These are phyloP conservation scores for Gadopsis marmoratus DNA, from an alignment of 2,797 vertebrate genomes.

Conservation along the genomic window DNA sequence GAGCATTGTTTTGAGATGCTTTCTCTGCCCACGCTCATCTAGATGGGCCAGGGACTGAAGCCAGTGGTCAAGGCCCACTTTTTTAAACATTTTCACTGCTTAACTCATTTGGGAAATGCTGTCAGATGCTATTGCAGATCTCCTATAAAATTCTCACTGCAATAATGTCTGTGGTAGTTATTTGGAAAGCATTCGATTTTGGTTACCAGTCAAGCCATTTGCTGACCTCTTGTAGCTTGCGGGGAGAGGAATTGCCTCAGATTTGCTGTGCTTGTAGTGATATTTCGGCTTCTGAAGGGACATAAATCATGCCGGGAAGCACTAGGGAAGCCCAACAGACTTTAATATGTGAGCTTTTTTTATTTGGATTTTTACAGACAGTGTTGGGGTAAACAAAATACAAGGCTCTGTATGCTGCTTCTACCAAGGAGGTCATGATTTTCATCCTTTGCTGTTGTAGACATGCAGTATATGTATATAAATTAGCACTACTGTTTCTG, in stretches of 20 bases:
- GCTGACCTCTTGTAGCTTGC: slow-evolving; percentile 16
- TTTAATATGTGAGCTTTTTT: neutral
- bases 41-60: neutral
- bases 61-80: slow-evolving; percentile 19
- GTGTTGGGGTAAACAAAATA: neutral
- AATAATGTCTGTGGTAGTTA: neutral
- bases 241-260: slow-evolving; percentile 9
- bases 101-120: slow-evolving; percentile 22
- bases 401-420: neutral
- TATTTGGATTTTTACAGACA: slow-evolving; percentile 1
- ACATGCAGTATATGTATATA: neutral
- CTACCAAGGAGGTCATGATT: neutral
- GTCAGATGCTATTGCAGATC: slow-evolving; percentile 4
- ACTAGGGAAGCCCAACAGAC: neutral
- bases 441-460: neutral
- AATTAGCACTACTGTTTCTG: neutral
- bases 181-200: neutral
- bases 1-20: neutral
- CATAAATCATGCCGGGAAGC: slow-evolving; percentile 3
- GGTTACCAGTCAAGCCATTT: neutral
- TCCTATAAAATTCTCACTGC: neutral
- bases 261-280: slow-evolving; percentile 1
- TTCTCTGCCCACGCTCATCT: neutral
- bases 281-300: neutral
- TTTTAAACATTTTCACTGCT: slow-evolving; percentile 12